Evolutionary conservation across 1,140 invertebrate species (phyloP).

Genomic region (Dryas iulia): DNA sequence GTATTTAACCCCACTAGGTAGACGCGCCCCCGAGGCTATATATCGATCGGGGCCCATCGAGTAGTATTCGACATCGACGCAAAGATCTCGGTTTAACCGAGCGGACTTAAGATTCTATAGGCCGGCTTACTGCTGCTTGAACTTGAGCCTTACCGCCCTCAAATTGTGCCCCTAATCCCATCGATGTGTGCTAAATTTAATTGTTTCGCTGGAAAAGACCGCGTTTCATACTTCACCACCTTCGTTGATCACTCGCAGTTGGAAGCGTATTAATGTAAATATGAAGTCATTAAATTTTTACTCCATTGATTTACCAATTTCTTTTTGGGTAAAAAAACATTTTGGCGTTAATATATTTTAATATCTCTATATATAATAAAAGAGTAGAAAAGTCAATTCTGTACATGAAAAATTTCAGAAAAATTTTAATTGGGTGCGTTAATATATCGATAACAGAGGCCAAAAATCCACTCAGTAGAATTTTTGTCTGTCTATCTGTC

Average conservation of each 20-base stretch:
- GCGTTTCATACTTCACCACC: constrained; percentile 58
- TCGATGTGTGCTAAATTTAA: constrained; percentile 71
- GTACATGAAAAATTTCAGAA: no score
- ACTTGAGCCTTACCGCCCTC: constrained; percentile 40
- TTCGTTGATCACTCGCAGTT: constrained; percentile 56
- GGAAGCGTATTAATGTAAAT: constrained; percentile 69
- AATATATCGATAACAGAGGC: no score
- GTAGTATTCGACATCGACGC: constrained; percentile 53
- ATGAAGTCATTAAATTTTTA: constrained; percentile 75
- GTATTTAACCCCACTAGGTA: constrained; percentile 77
- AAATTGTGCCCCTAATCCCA: constrained; percentile 53
- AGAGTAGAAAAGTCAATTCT: no score
- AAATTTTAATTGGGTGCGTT: no score
- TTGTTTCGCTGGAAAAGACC: constrained; percentile 69
- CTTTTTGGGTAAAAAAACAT: constrained; percentile 57
- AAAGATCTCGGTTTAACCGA: constrained; percentile 62
- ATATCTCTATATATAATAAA: no score
- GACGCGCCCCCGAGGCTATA: constrained; percentile 60
- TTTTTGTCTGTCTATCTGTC: no score
- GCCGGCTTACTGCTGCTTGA: constrained; percentile 48
- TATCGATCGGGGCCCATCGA: constrained; percentile 67
- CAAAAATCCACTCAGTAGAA: no score
- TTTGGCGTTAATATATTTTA: neutral
- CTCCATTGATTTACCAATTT: constrained; percentile 37
- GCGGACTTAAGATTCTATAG: constrained; percentile 65